Evolutionary conservation across 2,888 invertebrate genomes (phyloP).

Genomic region (Griposia aprilina): DNA sequence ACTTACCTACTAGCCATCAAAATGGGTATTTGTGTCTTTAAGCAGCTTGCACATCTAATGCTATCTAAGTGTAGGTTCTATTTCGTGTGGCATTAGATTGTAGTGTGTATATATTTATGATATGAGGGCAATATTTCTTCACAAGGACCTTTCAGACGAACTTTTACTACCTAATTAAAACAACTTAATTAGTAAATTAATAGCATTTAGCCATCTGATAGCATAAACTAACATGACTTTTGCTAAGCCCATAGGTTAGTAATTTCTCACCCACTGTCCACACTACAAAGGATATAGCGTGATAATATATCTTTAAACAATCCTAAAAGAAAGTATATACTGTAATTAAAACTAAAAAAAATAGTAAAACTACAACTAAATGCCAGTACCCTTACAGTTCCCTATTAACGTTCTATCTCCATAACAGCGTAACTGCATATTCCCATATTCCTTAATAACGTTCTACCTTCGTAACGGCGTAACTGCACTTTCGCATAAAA

Average conservation of each 20-base stretch:
- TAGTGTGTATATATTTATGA: too few species aligned
- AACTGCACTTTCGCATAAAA: constrained; percentile 37
- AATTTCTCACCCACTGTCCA: constrained; percentile 31
- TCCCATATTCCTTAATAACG: constrained; percentile 40
- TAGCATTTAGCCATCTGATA: background rate
- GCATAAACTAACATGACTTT: background rate
- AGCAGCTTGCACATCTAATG: too few species aligned
- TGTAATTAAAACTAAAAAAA: constrained; percentile 45
- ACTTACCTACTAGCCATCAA: too few species aligned
- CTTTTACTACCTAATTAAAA: background rate
- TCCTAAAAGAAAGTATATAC: constrained; percentile 29
- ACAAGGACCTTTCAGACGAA: background rate
- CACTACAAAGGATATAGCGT: constrained; percentile 25
- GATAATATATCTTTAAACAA: constrained; percentile 37
- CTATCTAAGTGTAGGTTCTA: too few species aligned
- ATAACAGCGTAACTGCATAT: constrained; percentile 46
- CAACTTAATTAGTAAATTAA: constrained; percentile 6
- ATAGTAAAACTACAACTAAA: constrained; percentile 41
- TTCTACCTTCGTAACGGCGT: constrained; percentile 26
- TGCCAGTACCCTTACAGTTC: constrained; percentile 62
- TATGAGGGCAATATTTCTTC: background rate
- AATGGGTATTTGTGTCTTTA: too few species aligned
- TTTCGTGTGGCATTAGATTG: too few species aligned
- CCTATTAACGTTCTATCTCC: constrained; percentile 37
- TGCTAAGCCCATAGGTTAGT: background rate